Percentiles rank a stretch among this genome's conserved stretches.
phyloP scores from a whole-genome alignment of 2,113 vertebrate species.

The Nycticorax nycticorax region DNA sequence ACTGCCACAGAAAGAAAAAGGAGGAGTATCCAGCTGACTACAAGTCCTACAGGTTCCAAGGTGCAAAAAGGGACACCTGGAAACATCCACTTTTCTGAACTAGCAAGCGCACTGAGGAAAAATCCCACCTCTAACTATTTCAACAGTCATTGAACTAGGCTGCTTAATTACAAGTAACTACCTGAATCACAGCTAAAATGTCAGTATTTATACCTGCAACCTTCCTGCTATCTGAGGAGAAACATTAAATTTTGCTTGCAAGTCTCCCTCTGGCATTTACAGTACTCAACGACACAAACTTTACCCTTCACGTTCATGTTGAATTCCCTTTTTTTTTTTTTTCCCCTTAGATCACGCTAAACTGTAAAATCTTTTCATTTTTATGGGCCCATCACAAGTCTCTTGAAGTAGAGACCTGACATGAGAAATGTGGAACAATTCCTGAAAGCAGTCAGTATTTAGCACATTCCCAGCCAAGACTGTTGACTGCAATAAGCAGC shows the following conservation, averaged over 20 bases:
- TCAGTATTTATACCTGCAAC: background rate
- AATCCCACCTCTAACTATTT: background rate
- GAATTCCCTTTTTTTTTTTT: background rate
- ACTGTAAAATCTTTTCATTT: background rate
- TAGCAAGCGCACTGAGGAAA: background rate
- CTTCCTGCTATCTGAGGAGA: background rate
- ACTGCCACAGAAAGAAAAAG: background rate
- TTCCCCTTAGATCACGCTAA: background rate
- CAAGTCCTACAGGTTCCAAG: background rate
- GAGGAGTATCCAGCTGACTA: background rate
- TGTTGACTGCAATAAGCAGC: background rate
- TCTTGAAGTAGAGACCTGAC: background rate
- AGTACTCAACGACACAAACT: background rate
- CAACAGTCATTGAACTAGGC: background rate
- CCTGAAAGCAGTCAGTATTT: background rate
- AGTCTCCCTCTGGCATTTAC: background rate
- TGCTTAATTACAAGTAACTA: background rate
- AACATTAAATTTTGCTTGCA: background rate
- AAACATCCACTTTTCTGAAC: background rate
- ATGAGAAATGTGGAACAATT: background rate
- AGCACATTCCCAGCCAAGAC: background rate
- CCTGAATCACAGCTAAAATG: background rate
- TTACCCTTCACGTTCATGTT: background rate
- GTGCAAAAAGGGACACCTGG: background rate
- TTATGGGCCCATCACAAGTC: background rate